Evolutionary conservation across 2,797 vertebrate species (phyloP).

Genomic region (Lepidocolaptes lacrymiger): DNA sequence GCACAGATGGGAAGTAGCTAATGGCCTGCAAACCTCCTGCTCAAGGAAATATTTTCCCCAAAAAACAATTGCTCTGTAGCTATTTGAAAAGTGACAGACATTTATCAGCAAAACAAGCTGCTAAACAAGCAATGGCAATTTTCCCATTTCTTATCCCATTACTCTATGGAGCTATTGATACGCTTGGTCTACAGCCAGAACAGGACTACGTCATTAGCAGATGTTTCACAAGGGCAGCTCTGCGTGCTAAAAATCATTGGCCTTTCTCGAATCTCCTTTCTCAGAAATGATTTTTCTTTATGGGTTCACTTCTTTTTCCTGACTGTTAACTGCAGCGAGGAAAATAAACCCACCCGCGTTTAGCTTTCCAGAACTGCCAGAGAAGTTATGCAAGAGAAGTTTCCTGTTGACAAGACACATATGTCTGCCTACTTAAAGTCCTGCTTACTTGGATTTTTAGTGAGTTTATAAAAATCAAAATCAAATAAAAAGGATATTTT

Average conservation of each 20-base stretch:
- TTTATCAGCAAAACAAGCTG: conserved; percentile 61
- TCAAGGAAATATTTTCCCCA: conserved; percentile 57
- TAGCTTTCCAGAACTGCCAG: conserved; percentile 35
- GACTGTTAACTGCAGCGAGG: conserved; percentile 15
- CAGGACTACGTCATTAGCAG: conserved; percentile 58
- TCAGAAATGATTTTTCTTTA: conserved; percentile 16
- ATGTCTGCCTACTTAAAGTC: conserved; percentile 16
- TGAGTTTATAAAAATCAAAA: background rate
- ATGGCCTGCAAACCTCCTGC: conserved; percentile 45
- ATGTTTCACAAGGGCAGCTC: conserved; percentile 59
- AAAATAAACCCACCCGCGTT: background rate
- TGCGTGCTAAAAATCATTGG: conserved; percentile 49
- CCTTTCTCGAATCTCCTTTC: conserved; percentile 41
- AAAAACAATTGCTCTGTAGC: conserved; percentile 35
- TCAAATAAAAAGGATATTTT: background rate
- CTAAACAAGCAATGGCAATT: conserved; percentile 70
- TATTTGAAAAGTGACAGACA: conserved; percentile 65
- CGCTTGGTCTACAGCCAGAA: conserved; percentile 52
- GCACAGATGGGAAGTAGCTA: conserved; percentile 57
- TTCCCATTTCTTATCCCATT: conserved; percentile 63
- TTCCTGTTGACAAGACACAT: conserved; percentile 58
- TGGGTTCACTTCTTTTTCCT: background rate
- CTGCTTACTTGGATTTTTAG: background rate
- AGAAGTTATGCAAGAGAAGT: conserved; percentile 56
- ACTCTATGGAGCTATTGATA: conserved; percentile 59